Percentiles rank a stretch among this genome's conserved stretches.
Conservation (phyloP, 2,113 vertebrate species). For the Phyllopteryx taeniolatus region DNA sequence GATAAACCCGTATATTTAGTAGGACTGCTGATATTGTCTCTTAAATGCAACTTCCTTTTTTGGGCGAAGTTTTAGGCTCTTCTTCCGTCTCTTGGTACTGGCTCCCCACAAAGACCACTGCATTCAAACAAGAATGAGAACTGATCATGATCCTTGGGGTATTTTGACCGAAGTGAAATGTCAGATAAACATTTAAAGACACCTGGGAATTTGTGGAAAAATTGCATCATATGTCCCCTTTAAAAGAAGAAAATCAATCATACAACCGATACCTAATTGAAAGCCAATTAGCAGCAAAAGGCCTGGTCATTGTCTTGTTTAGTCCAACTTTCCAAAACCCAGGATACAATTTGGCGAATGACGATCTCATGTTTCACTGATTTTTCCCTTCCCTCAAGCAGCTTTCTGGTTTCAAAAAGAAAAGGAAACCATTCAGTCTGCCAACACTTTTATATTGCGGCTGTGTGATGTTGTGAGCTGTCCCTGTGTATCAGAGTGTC, state of each 20-base stretch:
- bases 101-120: too few relatives aligned
- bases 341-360: constrained; percentile 21
- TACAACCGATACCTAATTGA: not conserved
- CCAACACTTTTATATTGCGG: constrained; percentile 31
- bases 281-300: constrained; percentile 17
- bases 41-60: too few relatives aligned
- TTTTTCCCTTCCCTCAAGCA: constrained; percentile 17
- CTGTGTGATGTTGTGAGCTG: constrained; percentile 38
- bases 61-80: too few relatives aligned
- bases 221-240: too few relatives aligned
- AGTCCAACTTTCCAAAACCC: constrained; percentile 33
- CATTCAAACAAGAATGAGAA: too few relatives aligned
- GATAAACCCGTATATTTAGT: too few relatives aligned
- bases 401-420: constrained; percentile 27
- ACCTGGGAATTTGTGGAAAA: too few relatives aligned
- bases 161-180: too few relatives aligned
- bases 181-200: too few relatives aligned
- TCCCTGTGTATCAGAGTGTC: constrained; percentile 33
- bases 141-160: too few relatives aligned
- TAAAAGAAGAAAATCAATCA: constrained; percentile 3
- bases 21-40: too few relatives aligned
- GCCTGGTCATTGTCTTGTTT: constrained; percentile 23
- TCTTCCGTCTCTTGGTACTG: too few relatives aligned
- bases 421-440: constrained; percentile 42
- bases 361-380: constrained; percentile 9